These are phyloP conservation scores for Eublepharis macularius DNA, from an alignment of 2,113 vertebrate species.

Conservation along the genomic window DNA sequence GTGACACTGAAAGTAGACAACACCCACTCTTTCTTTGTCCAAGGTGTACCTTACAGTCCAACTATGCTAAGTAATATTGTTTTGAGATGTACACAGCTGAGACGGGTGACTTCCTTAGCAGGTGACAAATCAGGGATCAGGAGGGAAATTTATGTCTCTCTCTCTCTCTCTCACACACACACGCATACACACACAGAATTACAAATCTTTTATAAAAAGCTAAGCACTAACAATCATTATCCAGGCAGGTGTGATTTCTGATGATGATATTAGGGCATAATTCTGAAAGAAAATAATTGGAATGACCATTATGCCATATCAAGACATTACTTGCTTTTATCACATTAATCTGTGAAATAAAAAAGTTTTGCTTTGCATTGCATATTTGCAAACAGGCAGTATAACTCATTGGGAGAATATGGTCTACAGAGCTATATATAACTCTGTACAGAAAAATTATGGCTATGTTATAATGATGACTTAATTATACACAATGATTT, in stretches of 20 bases:
- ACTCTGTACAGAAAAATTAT: constrained; percentile 60
- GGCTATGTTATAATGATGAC: constrained; percentile 57
- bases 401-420: constrained; percentile 18
- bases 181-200: too few species aligned
- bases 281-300: neutral
- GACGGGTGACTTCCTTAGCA: too few species aligned
- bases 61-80: too few species aligned
- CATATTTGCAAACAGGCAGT: constrained; percentile 15
- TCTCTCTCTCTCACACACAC: too few species aligned
- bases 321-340: neutral
- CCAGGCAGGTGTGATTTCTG: neutral
- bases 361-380: constrained; percentile 23
- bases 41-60: too few species aligned
- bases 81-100: too few species aligned
- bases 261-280: neutral
- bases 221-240: too few species aligned
- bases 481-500: constrained; percentile 68
- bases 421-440: constrained; percentile 25
- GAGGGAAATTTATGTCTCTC: too few species aligned
- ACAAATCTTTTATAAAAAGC: too few species aligned
- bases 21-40: too few species aligned
- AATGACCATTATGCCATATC: neutral
- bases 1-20: too few species aligned
- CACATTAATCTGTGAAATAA: constrained; percentile 4
- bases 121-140: too few species aligned